Evolutionary conservation across 37 sponge, comb jelly and placozoan genomes (phyloP).

Genomic region (Halisarca cf. caerulea): DNA sequence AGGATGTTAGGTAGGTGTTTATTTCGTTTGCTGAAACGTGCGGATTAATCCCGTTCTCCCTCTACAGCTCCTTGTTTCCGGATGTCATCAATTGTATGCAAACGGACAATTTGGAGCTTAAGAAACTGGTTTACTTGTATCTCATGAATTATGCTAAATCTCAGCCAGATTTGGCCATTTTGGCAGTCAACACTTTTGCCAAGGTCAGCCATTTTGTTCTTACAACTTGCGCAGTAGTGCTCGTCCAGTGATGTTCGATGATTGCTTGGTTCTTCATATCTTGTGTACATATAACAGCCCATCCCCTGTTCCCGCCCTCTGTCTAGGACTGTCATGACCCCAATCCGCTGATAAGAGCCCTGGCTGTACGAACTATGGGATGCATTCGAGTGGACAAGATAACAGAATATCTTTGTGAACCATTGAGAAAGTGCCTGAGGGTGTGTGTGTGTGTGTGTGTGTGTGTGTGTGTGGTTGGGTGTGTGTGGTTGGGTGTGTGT

Average conservation of each 20-base stretch:
- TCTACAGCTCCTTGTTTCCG: conserved; percentile 85
- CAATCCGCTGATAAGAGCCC: conserved; percentile 92
- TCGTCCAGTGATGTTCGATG: not conserved
- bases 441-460: conserved; percentile 36
- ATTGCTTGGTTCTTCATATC: too few relatives aligned
- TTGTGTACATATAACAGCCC: too few relatives aligned
- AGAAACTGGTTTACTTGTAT: conserved; percentile 98
- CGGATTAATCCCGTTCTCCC: not conserved
- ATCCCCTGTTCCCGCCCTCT: not conserved
- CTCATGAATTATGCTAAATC: conserved; percentile 99
- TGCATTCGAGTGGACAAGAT: conserved; percentile 97
- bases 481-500: not conserved
- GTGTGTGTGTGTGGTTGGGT: conserved; percentile 2
- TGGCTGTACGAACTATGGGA: conserved; percentile 96
- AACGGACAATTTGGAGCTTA: conserved; percentile 97
- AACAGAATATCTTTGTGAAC: conserved; percentile 95
- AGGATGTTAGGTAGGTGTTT: conserved; percentile 86
- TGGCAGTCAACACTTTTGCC: conserved; percentile 99
- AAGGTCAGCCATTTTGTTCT: conserved; percentile 48
- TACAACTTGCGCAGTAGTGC: not conserved
- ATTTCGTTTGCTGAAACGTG: not conserved
- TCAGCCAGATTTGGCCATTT: conserved; percentile 94
- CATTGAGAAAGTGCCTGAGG: conserved; percentile 93
- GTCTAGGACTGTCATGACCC: conserved; percentile 84
- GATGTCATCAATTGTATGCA: conserved; percentile 99